Evolutionary conservation across 2,797 vertebrate genomes (phyloP), one percentile per base, ranked within the genome.

Genomic region (Oryzias sinensis): DNA sequence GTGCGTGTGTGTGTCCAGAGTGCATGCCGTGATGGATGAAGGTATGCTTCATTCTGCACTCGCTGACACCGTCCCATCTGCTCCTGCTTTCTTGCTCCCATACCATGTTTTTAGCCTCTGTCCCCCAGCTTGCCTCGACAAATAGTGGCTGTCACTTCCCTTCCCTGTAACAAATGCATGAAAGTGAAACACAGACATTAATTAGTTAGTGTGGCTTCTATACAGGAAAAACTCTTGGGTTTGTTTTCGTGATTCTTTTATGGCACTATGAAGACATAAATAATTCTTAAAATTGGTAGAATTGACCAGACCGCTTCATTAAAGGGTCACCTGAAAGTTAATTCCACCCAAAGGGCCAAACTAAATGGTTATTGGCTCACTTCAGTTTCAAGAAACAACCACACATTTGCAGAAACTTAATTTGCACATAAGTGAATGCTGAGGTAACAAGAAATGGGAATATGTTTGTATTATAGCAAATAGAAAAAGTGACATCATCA

Each of bases 101-200:
- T 70, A 69, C 65, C 66, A 77, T 68, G 72, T 53, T 70, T 77
- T 82, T 71, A 73, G 71, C 77, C 81, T 71, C 63, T 53, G 53
- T 65, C 49, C 70, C 43, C 70, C 63, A 29, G 16, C 72, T 50
- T 33, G 59, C 51, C 71, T 80, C 70, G 59, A 86, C 83, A 90
- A 89, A 88, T 83, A 83, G 82, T 69, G 20, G 50, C 69, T 81
- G 79, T 88, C 84, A 79, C 84, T 84, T 91, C 76, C 77, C 43
- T 73, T 81, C 72, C 85, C 86, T 77, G 77, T 82, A 89, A 85
- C 88, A 85, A 91, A 91, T 83, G 83, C 88, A 82, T 79, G 81
- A 83, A 62, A 70, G 86, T 68, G 74, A 69, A 89, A 85, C 85
- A 62, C 74, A 82, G 80, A 86, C 87, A 79, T 87, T 89, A 88